Conservation (phyloP, 2,888 invertebrate genomes). For the Athetis lepigone region DNA sequence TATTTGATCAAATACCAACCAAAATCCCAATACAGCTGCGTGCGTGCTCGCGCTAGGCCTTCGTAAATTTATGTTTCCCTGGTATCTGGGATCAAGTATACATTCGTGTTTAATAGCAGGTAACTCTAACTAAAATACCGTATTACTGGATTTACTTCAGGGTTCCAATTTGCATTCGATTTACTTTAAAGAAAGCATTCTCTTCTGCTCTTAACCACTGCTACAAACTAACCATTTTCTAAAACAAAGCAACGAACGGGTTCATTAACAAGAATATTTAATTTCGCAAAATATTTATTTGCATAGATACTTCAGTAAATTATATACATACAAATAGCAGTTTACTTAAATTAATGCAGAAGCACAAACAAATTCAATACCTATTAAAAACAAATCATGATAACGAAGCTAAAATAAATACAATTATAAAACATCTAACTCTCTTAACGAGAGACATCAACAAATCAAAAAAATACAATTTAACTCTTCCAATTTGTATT, state of each 20-base stretch:
- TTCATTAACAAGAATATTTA: too few relatives aligned
- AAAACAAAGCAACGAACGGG: too few relatives aligned
- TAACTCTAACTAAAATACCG: background rate
- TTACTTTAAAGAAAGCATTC: background rate
- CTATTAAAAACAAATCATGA: background rate
- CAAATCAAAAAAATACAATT: slow-evolving; percentile 45
- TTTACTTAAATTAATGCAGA: background rate
- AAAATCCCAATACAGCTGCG: too few relatives aligned
- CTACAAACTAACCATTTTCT: too few relatives aligned
- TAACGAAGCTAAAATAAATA: slow-evolving; percentile 16
- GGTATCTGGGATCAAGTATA: background rate
- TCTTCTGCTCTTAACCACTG: too few relatives aligned
- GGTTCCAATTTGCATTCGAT: background rate
- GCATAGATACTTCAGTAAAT: too few relatives aligned
- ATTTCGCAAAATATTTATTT: too few relatives aligned
- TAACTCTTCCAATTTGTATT: slow-evolving; percentile 23
- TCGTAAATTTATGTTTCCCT: background rate
- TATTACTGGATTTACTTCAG: background rate
- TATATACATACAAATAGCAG: too few relatives aligned
- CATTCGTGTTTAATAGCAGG: background rate
- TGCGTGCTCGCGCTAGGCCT: too few relatives aligned
- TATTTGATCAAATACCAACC: too few relatives aligned
- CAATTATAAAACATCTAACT: background rate
- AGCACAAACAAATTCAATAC: background rate
- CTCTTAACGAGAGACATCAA: slow-evolving; percentile 23